Evolutionary conservation across 30 jellyfish, hydroid and myxozoan genomes (phyloP).

Genomic region (Hydra vulgaris): DNA sequence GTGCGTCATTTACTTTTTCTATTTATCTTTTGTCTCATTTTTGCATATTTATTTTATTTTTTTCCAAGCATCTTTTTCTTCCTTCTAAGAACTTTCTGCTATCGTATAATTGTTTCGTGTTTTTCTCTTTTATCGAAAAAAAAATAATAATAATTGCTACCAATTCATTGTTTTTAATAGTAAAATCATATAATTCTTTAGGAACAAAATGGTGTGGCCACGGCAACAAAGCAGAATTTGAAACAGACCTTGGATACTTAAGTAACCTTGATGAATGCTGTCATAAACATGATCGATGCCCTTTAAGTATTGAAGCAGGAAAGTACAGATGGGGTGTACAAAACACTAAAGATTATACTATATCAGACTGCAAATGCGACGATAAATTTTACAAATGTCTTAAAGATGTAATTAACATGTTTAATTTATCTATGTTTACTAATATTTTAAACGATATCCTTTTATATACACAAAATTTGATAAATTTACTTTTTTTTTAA

Average conservation of each 20-base stretch:
- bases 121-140: too few species aligned
- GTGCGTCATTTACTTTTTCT: too few species aligned
- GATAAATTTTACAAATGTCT: conserved; percentile 31
- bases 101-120: too few species aligned
- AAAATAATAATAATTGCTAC: too few species aligned
- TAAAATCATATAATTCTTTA: not conserved
- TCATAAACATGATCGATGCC: conserved; percentile 38
- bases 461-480: too few species aligned
- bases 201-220: conserved; percentile 52
- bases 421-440: too few species aligned
- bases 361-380: conserved; percentile 45
- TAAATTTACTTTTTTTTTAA: too few species aligned
- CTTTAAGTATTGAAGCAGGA: not conserved
- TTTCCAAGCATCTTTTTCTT: too few species aligned
- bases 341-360: conserved; percentile 27
- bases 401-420: not conserved
- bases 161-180: too few species aligned
- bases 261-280: conserved; percentile 44
- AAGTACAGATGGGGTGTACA: not conserved
- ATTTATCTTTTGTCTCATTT: too few species aligned
- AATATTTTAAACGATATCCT: not conserved
- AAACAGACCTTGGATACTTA: conserved; percentile 20
- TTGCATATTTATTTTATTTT: too few species aligned
- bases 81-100: too few species aligned
- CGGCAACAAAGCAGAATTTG: conserved; percentile 31